Percentiles rank a stretch among this genome's conserved stretches.
Conservation (phyloP, 2,113 vertebrate species). For the Cinclus cinclus region DNA sequence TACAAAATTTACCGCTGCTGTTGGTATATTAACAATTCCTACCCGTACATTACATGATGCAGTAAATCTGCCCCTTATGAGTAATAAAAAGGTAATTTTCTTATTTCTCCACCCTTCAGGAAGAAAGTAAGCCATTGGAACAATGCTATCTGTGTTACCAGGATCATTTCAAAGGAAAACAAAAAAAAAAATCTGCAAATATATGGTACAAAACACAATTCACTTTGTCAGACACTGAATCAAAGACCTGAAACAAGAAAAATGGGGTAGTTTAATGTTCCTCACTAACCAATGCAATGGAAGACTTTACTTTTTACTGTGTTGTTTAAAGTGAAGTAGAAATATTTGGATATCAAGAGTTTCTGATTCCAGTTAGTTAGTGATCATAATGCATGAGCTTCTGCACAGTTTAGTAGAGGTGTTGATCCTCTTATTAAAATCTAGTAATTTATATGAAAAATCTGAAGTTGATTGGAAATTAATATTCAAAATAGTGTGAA, state of each 20-base stretch:
- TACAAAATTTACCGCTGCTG: not conserved
- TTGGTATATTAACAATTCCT: not conserved
- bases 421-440: not conserved
- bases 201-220: not conserved
- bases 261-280: not conserved
- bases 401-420: not conserved
- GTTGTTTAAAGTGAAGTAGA: not conserved
- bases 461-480: not conserved
- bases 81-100: not conserved
- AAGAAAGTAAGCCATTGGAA: not conserved
- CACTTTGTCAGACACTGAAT: not conserved
- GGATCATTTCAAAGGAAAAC: not conserved
- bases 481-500: not conserved
- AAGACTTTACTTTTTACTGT: not conserved
- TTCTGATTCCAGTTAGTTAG: not conserved
- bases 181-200: not conserved
- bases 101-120: not conserved
- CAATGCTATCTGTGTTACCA: not conserved
- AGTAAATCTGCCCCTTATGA: not conserved
- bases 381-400: not conserved
- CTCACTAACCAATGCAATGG: not conserved
- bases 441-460: not conserved
- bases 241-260: not conserved
- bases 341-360: not conserved
- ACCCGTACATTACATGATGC: fast-evolving